Evolutionary conservation across 2,888 invertebrate genomes (phyloP), one percentile per base, ranked within the genome.

Genomic region (Sepioteuthis lessoniana): DNA sequence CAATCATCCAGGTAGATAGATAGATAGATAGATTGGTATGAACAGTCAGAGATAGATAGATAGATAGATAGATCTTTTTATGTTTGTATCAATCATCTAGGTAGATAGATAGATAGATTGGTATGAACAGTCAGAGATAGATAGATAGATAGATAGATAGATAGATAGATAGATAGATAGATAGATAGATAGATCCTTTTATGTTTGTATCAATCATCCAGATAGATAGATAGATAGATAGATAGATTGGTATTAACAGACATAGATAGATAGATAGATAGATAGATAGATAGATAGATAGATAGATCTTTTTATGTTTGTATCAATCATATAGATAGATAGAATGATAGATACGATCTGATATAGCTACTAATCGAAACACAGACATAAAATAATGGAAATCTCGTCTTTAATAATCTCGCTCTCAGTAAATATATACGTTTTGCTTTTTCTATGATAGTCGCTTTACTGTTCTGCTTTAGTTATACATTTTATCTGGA

Each of bases 1-100:
- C n/a, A n/a, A n/a, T n/a, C n/a, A n/a, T n/a, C n/a, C n/a, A n/a
- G 25, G 21, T 55, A 55, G 25, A 55, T 19, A 19, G 55, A 55
- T 19, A 28, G 55, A 55, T 55, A 28, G 3, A 55, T 55, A 7
- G 21, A 55, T 55, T 42, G 42, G 7, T 3, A 42, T 42, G 7
- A 42, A 42, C 7, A 42, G 42, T 3, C 7, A 90, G 21, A 90
- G 21, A 90, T 90, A 90, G 21, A 90, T 90, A 90, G 21, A 90
- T 90, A 90, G 21, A 90, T 90, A 90, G 21, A 90, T 90, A 90
- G 21, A 90, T n/a, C n/a, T n/a, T n/a, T n/a, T n/a, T n/a, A n/a
- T n/a, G n/a, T n/a, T n/a, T n/a, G n/a, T n/a, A n/a, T n/a, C n/a
- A n/a, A n/a, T n/a, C n/a, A n/a, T n/a, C n/a, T 35, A 90, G 21